Evolutionary conservation across 2,888 invertebrate genomes (phyloP), one percentile per base, ranked within the genome.

Genomic region (Masnerella sp.): DNA sequence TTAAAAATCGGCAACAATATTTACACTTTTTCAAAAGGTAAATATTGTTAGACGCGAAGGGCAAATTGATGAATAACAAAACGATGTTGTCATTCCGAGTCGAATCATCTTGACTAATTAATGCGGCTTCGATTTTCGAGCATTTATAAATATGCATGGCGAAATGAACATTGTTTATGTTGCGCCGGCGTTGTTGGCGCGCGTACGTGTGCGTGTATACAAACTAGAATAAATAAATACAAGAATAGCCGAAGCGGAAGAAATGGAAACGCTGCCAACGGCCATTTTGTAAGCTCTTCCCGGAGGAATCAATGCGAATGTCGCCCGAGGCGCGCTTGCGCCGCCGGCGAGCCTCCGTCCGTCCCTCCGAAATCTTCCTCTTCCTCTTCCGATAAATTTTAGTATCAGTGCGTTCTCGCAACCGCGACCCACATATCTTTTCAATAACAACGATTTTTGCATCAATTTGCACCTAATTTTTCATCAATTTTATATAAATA

Each of bases 281-380:
- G 87, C 87, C 87, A 87, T 87, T 87, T 87, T 87, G 87, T 87
- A 87, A 87, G 87, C 87, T 86, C 84, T 86, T 87, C 83, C 86
- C 84, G 84, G 84, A 85, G 87, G 87, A 87, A 87, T 87, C 87
- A 86, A 87, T 87, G 87, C 85, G 87, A 84, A 64, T 84, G 87
- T 87, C 81, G 87, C 86, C 87, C 80, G 83, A 85, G 87, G 87
- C 84, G 86, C 87, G 87, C 87, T 87, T 87, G 87, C 87, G 87
- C 87, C 82, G 80, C 81, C 74, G 84, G 84, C 83, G 77, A 80
- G 80, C 83, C 82, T 82, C 82, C 81, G 76, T 78, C 74, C 79
- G 71, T 80, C 80, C 79, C 80, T 79, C 80, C 79, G 77, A 80
- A 82, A 75, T 75, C 79, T 75, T 75, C 68, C 58, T 45, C 82